Evolutionary conservation across 2,888 invertebrate genomes (phyloP).

Genomic region (Syritta pipiens): DNA sequence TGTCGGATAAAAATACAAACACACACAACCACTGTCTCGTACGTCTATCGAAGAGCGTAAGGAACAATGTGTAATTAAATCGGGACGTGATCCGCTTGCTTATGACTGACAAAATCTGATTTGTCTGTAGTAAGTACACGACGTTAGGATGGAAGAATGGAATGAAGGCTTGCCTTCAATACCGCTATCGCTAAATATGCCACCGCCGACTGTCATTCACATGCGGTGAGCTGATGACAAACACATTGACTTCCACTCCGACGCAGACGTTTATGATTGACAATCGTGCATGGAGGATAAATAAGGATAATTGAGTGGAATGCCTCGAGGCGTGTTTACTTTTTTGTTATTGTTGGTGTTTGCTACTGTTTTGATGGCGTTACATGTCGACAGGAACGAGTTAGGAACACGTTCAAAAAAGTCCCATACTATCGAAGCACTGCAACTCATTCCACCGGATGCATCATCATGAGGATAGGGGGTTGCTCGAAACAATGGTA

Average conservation of each 20-base stretch:
- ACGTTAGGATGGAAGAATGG: neutral
- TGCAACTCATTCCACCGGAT: too few species aligned
- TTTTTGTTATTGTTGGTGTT: conserved; percentile 1
- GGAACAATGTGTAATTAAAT: conserved; percentile 50
- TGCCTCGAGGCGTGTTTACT: neutral
- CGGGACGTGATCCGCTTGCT: conserved; percentile 43
- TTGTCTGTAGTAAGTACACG: conserved; percentile 24
- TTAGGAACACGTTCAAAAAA: too few species aligned
- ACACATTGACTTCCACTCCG: neutral
- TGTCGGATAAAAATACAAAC: neutral
- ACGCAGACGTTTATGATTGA: conserved; percentile 37
- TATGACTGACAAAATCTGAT: conserved; percentile 38
- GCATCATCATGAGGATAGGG: too few species aligned
- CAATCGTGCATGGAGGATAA: conserved; percentile 33
- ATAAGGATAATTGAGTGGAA: conserved; percentile 43
- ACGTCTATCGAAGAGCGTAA: neutral
- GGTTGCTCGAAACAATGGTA: too few species aligned
- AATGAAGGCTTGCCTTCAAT: conserved; percentile 15
- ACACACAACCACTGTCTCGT: too few species aligned
- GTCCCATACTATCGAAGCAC: too few species aligned
- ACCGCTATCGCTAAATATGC: conserved; percentile 16
- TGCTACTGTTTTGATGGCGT: too few species aligned
- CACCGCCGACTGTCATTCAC: neutral
- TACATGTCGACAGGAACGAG: neutral
- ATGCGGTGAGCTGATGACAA: neutral